Evolutionary conservation across 2,113 vertebrate species (phyloP).

Genomic region (Erythrocercus mccallii): DNA sequence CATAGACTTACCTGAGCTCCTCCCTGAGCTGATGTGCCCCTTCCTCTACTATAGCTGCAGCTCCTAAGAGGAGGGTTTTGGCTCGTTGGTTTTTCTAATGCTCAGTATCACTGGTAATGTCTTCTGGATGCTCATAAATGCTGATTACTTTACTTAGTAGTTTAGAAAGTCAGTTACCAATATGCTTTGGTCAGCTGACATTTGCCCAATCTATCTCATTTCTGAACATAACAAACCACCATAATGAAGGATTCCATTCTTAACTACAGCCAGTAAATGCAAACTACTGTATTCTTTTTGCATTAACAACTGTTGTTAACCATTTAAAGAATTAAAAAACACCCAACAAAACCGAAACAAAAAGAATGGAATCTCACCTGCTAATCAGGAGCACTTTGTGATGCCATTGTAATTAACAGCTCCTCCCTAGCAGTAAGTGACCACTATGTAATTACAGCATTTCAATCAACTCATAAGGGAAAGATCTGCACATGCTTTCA

Average conservation of each 20-base stretch:
- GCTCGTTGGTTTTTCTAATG: background rate
- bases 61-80: background rate
- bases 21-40: background rate
- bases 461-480: slow-evolving; percentile 27
- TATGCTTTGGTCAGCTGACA: background rate
- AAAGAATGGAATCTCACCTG: slow-evolving; percentile 9
- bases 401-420: slow-evolving; percentile 18
- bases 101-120: background rate
- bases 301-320: background rate
- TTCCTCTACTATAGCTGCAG: background rate
- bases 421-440: slow-evolving; percentile 21
- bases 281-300: background rate
- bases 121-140: background rate
- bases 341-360: background rate
- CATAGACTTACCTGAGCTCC: background rate
- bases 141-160: background rate
- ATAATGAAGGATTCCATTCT: background rate
- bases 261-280: background rate
- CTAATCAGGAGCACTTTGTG: background rate
- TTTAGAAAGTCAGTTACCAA: background rate
- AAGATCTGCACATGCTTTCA: slow-evolving; percentile 45
- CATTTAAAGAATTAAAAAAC: background rate
- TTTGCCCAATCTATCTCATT: background rate
- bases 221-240: background rate
- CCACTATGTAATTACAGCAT: slow-evolving; percentile 28